Conservation (phyloP, 2,797 vertebrate genomes). For the Spinibarbus caldwelli region DNA sequence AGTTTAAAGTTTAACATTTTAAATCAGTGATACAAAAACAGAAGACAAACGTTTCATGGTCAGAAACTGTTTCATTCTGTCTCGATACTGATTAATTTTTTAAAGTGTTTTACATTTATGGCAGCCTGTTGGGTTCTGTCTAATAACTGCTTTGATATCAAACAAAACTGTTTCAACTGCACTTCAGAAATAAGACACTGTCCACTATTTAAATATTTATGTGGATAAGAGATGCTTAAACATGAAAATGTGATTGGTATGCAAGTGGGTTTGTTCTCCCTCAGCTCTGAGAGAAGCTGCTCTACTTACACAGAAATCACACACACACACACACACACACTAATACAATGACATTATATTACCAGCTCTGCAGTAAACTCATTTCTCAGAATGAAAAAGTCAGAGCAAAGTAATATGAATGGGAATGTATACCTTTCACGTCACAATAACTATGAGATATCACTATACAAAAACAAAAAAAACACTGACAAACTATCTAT, state of each 20-base stretch:
- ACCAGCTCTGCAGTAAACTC: not conserved
- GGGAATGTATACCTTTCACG: not conserved
- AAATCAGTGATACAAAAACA: not conserved
- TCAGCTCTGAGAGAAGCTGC: not conserved
- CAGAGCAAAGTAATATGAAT: not conserved
- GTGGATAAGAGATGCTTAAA: constrained; percentile 14
- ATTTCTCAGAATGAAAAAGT: not conserved
- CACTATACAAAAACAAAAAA: not conserved
- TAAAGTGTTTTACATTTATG: not conserved
- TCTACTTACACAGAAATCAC: constrained; percentile 3
- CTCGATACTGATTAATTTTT: not conserved
- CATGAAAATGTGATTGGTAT: constrained; percentile 31
- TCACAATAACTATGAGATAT: constrained; percentile 2
- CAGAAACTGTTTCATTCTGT: not conserved
- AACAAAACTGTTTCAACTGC: not conserved
- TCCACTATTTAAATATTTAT: constrained; percentile 22
- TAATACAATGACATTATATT: constrained; percentile 4
- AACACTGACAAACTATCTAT: not conserved
- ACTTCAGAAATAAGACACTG: not conserved
- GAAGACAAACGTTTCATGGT: not conserved
- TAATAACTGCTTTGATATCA: not conserved
- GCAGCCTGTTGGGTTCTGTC: not conserved
- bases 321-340: not conserved
- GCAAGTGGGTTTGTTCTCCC: constrained; percentile 19
- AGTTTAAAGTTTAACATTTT: not conserved